Evolutionary conservation across 2,888 invertebrate species (phyloP).

Genomic region (Orchesella flavescens): DNA sequence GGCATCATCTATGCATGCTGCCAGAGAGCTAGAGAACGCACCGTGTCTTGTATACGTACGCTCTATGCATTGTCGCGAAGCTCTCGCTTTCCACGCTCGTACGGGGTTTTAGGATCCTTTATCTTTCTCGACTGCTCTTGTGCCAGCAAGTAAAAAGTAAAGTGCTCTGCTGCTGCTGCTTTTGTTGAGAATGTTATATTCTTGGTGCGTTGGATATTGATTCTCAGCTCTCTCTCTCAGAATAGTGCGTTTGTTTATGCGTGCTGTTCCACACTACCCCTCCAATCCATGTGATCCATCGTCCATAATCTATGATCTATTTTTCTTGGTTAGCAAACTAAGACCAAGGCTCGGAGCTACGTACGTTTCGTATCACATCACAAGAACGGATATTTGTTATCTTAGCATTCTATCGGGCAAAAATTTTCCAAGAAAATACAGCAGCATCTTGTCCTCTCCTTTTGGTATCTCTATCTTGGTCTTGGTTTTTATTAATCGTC

Average conservation of each 20-base stretch:
- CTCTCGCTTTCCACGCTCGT: not conserved
- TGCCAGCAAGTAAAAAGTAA: constrained; percentile 14
- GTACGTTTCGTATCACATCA: not conserved
- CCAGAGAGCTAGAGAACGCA: not conserved
- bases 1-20: not conserved
- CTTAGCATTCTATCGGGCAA: constrained; percentile 39
- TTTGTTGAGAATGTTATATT: not conserved
- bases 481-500: constrained; percentile 45
- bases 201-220: constrained; percentile 35
- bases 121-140: not conserved
- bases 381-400: constrained; percentile 41
- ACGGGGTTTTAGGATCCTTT: constrained; percentile 8
- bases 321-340: constrained; percentile 36
- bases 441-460: constrained; percentile 8
- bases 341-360: constrained; percentile 37
- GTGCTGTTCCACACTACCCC: constrained; percentile 32
- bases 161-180: constrained; percentile 24
- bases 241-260: constrained; percentile 55
- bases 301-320: constrained; percentile 60
- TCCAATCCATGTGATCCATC: constrained; percentile 55
- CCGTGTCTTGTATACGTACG: too few species aligned
- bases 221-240: constrained; percentile 13
- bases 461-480: constrained; percentile 23
- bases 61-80: not conserved
- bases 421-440: constrained; percentile 30